Base-by-base conservation (phyloP, 53 echinoderm and acorn worm species). In the Holothuria scabra region DNA sequence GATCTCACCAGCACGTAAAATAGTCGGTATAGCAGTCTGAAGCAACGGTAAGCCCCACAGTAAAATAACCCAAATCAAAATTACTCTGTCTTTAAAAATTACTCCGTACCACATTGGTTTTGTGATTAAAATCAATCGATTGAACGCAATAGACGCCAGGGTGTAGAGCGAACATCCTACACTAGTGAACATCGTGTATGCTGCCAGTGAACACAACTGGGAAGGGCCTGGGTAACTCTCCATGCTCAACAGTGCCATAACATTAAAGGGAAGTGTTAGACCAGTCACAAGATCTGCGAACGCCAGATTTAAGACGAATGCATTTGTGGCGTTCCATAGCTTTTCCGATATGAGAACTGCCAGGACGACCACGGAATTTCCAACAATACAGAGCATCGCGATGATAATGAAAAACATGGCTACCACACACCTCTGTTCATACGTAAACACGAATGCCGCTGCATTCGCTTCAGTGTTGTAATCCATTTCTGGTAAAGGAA, bases 301-400 rank as follows among this genome's bases (percentile, higher is more conserved):
- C 31, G 64, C 87, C 7, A 93, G 83, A 79, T 93, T 93, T 46
- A 90, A 74, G 10, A 90, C 85, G 28, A 93, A 87, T 71, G 85
- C 90, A 44, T 93, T 93, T 66, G 93, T 93, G 28, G 87, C 24
- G 8, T 90, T 84, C 32, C 85, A 86, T 7, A 93, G 67, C 63
- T 90, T 93, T 31, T 66, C 59, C 34, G 87, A 92, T 23, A 93
- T 66, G 20, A 87, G 12, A 12, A 93, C 90, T 25, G 90, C 87
- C 37, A 93, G 87, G 13, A 93, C 58, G 41, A 93, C 93, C 34
- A 80, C 59, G 11, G 64, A n/a, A 61, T 93, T 93, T 18, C 93
- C 93, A 2, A 81, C 13, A 56, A 81, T 65, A 60, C 84, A 87
- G 10, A 89, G 13, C 55, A 87, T 24, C 13, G 88, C 33, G 23